A percentile compares a stretch with the other conserved stretches of the same genome.
Conservation (phyloP, 2,888 invertebrate genomes). For the Nephrotoma appendiculata region DNA sequence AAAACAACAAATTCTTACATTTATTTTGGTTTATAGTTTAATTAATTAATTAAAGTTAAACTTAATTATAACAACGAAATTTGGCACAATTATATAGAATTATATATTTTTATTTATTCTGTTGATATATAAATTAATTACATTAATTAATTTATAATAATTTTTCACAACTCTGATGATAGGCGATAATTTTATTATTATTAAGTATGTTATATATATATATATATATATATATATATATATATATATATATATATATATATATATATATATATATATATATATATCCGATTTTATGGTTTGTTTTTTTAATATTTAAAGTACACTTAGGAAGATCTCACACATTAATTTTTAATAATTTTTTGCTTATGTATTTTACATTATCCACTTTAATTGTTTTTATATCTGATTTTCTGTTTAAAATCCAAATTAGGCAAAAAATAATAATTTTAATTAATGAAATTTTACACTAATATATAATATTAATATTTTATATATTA, state of each 20-base stretch:
- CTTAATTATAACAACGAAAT: background rate
- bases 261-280: slow-evolving; percentile 17
- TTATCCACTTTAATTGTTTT: background rate
- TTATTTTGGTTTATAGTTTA: background rate
- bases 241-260: slow-evolving; percentile 17
- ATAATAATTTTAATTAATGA: background rate
- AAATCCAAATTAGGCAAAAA: background rate
- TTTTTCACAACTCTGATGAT: slow-evolving; percentile 5
- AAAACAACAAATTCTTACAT: background rate
- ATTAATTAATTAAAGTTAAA: background rate
- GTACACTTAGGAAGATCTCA: slow-evolving; percentile 6
- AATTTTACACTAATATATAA: background rate
- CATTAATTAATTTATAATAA: background rate
- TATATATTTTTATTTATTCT: background rate
- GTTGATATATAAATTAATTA: background rate
- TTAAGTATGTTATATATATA: background rate
- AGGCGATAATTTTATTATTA: slow-evolving; percentile 6
- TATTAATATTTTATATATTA: background rate
- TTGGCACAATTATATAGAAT: slow-evolving; percentile 4
- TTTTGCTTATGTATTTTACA: background rate
- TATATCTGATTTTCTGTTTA: background rate
- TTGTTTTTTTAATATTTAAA: slow-evolving; percentile 1
- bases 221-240: slow-evolving; percentile 13
- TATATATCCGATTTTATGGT: background rate
- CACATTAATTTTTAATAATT: slow-evolving; percentile 2